Percentiles rank a stretch among this genome's conserved stretches.
Conservation (phyloP, 1,140 invertebrate species). For the Apis florea region DNA sequence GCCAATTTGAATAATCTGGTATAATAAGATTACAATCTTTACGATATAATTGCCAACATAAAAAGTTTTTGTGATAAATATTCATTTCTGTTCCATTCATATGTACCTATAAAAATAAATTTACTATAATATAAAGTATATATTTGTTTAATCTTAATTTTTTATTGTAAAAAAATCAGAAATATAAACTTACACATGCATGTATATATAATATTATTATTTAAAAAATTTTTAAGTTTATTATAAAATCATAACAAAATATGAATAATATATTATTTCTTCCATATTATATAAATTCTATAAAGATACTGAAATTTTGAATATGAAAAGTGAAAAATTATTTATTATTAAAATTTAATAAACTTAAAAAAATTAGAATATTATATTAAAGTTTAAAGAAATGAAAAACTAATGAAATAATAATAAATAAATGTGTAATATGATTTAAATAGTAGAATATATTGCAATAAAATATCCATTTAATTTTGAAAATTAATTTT, state of each 20-base stretch:
- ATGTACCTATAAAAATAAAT: constrained; percentile 70
- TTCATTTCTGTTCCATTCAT: constrained; percentile 82
- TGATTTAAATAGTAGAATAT: too few relatives aligned
- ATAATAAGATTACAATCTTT: constrained; percentile 52
- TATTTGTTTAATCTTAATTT: background rate
- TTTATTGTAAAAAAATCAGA: background rate
- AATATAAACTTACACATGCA: background rate
- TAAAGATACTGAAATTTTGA: too few relatives aligned
- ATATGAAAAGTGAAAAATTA: too few relatives aligned
- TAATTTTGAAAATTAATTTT: too few relatives aligned
- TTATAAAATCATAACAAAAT: background rate
- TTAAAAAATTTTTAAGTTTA: background rate
- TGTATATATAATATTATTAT: background rate
- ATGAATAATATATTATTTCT: background rate
- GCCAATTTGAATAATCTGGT: constrained; percentile 75
- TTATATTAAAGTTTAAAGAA: too few relatives aligned
- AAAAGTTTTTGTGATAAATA: constrained; percentile 86
- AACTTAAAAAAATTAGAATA: too few relatives aligned
- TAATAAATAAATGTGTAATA: too few relatives aligned
- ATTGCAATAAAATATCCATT: too few relatives aligned
- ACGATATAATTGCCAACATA: constrained; percentile 89
- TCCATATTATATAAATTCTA: too few relatives aligned
- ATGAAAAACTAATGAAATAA: too few relatives aligned
- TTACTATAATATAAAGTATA: background rate
- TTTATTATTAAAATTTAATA: too few relatives aligned